Percentiles rank a stretch among this genome's conserved stretches.
These are phyloP conservation scores for Mythimna impura DNA, from an alignment of 2,888 invertebrate genomes.

Conservation along the genomic window DNA sequence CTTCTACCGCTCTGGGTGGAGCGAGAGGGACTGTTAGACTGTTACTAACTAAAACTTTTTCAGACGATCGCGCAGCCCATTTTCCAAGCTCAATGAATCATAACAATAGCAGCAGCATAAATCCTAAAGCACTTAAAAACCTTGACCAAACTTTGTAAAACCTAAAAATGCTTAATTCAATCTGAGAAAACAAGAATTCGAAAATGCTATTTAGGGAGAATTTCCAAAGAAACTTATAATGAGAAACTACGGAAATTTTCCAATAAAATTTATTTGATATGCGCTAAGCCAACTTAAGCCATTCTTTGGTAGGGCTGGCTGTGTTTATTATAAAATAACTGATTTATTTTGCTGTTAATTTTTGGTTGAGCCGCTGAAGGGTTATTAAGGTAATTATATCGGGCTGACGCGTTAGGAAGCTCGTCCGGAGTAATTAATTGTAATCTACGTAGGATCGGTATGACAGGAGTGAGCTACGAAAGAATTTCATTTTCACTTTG, in stretches of 20 bases:
- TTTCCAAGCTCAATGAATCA: neutral
- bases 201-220: constrained; percentile 43
- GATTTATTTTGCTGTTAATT: constrained; percentile 55
- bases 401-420: constrained; percentile 51
- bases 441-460: constrained; percentile 50
- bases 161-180: constrained; percentile 14
- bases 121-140: neutral
- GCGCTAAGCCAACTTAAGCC: constrained; percentile 36
- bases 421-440: constrained; percentile 60
- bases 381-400: constrained; percentile 60
- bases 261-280: constrained; percentile 51
- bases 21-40: too few relatives aligned
- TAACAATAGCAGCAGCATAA: neutral
- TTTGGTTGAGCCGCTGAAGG: constrained; percentile 42
- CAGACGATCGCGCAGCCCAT: too few relatives aligned
- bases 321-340: constrained; percentile 48
- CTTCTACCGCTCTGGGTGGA: too few relatives aligned
- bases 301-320: constrained; percentile 15
- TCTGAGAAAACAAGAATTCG: constrained; percentile 14
- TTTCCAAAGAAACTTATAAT: constrained; percentile 43
- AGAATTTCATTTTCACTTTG: constrained; percentile 43
- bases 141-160: neutral
- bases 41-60: too few relatives aligned
- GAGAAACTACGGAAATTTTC: constrained; percentile 41
- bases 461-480: constrained; percentile 20